Evolutionary conservation across 2,113 vertebrate species (phyloP), one percentile per base, ranked within the genome.

Genomic region (Lasiurus borealis): DNA sequence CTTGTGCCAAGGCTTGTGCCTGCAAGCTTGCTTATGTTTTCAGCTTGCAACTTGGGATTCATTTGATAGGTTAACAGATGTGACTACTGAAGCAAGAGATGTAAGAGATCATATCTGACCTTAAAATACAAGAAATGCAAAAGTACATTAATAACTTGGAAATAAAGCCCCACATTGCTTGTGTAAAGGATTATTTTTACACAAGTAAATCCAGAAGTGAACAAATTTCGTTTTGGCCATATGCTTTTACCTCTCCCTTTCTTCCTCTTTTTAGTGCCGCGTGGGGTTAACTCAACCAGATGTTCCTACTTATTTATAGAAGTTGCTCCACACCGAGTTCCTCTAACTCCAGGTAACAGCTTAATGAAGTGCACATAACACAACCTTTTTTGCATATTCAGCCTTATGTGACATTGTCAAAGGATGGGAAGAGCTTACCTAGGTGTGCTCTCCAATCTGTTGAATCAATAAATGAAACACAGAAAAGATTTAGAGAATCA

Each of bases 211-310:
- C 29, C 48, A 88, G 48, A 84, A 80, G 73, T 14, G 6, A 88
- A 59, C 52, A 29, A 25, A 78, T 59, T 84, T 95, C 10, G 59
- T 72, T 54, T 83, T 85, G 78, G 68, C n/a, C 9, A 3, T 64
- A 71, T 44, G 18, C 29, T 29, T n/a, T 52, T 10, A 7, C 23
- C n/a, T 36, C 25, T 48, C 34, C 31, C 31, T 75, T 57, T 93
- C 86, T 66, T 95, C 59, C 81, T 90, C 50, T 77, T 85, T 96
- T 75, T 59, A 82, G 44, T 2, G 12, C 27, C 18, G 14, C 29
- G 25, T 21, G 54, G n/a, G n/a, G 36, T 68, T 68, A 50, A 91
- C 31, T 46, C 40, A 73, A 46, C 8, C 88, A 91, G 77, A 59
- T 68, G n/a, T 54, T 66, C 18, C 66, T 57, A 31, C 31, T 84